Evolutionary conservation across 1,140 invertebrate genomes (phyloP).

Genomic region (Proctacanthus coquilletti): DNA sequence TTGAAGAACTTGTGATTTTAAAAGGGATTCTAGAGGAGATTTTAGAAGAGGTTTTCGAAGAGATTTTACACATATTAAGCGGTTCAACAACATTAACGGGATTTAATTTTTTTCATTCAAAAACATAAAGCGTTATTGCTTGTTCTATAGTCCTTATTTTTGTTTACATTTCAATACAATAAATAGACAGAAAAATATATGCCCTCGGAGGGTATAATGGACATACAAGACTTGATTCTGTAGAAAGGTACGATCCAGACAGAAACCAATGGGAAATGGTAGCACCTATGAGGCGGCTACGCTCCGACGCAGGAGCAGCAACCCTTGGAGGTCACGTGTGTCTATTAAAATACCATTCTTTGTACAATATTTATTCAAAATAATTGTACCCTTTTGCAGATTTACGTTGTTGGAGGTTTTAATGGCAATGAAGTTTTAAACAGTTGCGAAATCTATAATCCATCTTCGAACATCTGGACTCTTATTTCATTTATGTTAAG

Average conservation of each 20-base stretch:
- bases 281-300: conserved; percentile 45
- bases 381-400: conserved; percentile 21
- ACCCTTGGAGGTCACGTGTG: conserved; percentile 34
- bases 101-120: too few species aligned
- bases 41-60: too few species aligned
- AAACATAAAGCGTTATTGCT: too few species aligned
- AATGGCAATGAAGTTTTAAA: conserved; percentile 51
- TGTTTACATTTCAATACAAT: too few species aligned
- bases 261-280: conserved; percentile 55
- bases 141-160: too few species aligned
- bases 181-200: conserved; percentile 48
- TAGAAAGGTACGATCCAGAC: conserved; percentile 40
- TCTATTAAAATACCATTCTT: neutral
- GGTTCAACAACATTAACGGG: too few species aligned
- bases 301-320: conserved; percentile 51
- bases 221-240: conserved; percentile 45
- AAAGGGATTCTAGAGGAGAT: too few species aligned
- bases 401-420: conserved; percentile 61
- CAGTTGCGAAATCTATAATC: conserved; percentile 47
- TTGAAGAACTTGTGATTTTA: too few species aligned
- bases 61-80: too few species aligned
- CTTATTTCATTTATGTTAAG: conserved; percentile 53
- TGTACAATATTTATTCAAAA: neutral
- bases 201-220: conserved; percentile 62
- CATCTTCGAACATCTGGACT: conserved; percentile 51